These are phyloP conservation scores for Tenthredo notha DNA, from an alignment of 2,888 invertebrate species.

Conservation along the genomic window DNA sequence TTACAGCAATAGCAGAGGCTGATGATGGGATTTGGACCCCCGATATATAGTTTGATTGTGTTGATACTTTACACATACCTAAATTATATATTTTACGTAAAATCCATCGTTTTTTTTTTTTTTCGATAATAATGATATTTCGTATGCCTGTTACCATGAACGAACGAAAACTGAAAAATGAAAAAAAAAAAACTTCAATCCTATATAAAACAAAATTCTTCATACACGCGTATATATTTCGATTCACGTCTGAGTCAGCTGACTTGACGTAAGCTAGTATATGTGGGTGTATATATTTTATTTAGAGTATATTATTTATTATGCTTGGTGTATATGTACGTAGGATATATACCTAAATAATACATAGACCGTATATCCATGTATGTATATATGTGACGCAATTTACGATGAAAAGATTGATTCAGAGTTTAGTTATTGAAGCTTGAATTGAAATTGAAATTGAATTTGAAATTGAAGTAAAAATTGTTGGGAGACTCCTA, in stretches of 20 bases:
- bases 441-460: slow-evolving; percentile 22
- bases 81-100: neutral
- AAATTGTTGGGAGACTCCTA: neutral
- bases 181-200: neutral
- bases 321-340: neutral
- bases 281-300: neutral
- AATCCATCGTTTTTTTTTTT: neutral
- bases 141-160: neutral
- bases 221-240: neutral
- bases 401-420: slow-evolving; percentile 32
- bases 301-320: slow-evolving; percentile 8
- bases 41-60: neutral
- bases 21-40: neutral
- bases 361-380: too few relatives aligned
- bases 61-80: neutral
- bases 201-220: neutral
- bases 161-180: neutral
- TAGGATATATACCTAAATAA: neutral
- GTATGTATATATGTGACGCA: neutral
- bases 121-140: too few relatives aligned
- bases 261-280: neutral
- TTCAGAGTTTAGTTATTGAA: slow-evolving; percentile 26
- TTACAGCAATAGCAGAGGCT: neutral
- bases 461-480: neutral
- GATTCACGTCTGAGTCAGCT: slow-evolving; percentile 5